Base-by-base conservation (phyloP, 2,888 invertebrate species). In the Dastarcus helophoroides region DNA sequence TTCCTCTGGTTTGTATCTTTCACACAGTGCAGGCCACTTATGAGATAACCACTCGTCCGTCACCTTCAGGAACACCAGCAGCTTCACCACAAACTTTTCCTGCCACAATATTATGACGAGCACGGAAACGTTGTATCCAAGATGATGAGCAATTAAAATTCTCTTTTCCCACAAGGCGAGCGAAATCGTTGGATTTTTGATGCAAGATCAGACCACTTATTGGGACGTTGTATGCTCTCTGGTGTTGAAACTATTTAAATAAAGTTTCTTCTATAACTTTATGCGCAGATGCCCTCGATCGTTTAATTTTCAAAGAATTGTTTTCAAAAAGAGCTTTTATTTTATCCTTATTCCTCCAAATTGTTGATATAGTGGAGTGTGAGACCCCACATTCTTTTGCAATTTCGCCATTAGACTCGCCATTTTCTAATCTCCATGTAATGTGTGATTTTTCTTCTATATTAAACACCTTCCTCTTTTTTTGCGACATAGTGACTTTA, bases 61-160 rank as follows among this genome's bases (percentile, higher is more conserved):
- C 25, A 36, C 29, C 35, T 36, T 42, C 22, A 36, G 35, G 26
- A 32, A 47, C 44, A 30, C 40, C 25, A 29, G 40, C 41, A 22
- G 49, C 40, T 40, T 51, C 46, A 35, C 46, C 44, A 32, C 37
- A 32, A 34, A 46, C 33, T 47, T 49, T 49, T 32, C 47, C 42
- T 28, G 31, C 36, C 16, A 44, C 43, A 41, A 50, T 49, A 22
- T 34, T 36, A 37, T 47, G 41, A 31, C 48, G 41, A 14, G 43
- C 38, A 36, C 31, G 39, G 32, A 43, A 46, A 28, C 48, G 39
- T 36, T 46, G 39, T 27, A 51, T 33, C 49, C 40, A 36, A 9
- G n/a, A 7, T 19, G 34, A 28, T 12, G 43, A 44, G 32, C 46
- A 46, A 22, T 26, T 22, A 26, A 47, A 48, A 28, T 45, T 34